phyloP scores from a whole-genome alignment of 2,888 invertebrate species.

The Chydorus sphaericus region DNA sequence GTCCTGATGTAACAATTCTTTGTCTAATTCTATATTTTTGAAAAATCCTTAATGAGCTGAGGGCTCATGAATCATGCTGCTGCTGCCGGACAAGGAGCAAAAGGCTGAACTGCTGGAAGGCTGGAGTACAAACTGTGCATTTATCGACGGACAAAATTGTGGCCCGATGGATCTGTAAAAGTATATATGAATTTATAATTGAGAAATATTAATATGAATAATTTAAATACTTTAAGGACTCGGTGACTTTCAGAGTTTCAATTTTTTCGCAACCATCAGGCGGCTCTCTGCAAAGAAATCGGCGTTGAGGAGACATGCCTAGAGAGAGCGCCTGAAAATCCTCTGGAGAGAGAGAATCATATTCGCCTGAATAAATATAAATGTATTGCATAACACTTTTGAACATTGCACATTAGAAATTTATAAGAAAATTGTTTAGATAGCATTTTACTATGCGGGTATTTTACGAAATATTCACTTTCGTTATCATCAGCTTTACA shows the following conservation, averaged over 20 bases:
- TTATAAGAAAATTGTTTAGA: no score
- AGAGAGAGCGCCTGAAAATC: constrained; percentile 21
- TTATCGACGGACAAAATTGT: constrained; percentile 38
- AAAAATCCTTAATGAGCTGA: no score
- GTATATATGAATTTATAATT: constrained; percentile 13
- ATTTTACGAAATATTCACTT: no score
- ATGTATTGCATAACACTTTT: no score
- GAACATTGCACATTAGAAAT: no score
- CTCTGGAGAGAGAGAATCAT: constrained; percentile 3
- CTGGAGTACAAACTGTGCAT: constrained; percentile 55
- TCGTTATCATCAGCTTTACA: no score
- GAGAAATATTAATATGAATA: not conserved
- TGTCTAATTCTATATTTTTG: no score
- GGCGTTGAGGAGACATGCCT: constrained; percentile 68
- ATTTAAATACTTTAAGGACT: constrained; percentile 22
- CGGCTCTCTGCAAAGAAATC: constrained; percentile 69
- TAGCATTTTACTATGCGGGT: no score
- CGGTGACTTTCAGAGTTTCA: constrained; percentile 45
- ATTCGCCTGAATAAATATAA: constrained; percentile 49
- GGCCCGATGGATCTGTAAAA: constrained; percentile 23
- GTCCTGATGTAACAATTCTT: no score
- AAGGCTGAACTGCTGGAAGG: constrained; percentile 69
- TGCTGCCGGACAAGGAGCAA: constrained; percentile 32
- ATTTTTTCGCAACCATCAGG: constrained; percentile 83
- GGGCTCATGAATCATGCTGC: no score